Evolutionary conservation across 2,888 invertebrate genomes (phyloP).

Genomic region (Miltochrista miniata): DNA sequence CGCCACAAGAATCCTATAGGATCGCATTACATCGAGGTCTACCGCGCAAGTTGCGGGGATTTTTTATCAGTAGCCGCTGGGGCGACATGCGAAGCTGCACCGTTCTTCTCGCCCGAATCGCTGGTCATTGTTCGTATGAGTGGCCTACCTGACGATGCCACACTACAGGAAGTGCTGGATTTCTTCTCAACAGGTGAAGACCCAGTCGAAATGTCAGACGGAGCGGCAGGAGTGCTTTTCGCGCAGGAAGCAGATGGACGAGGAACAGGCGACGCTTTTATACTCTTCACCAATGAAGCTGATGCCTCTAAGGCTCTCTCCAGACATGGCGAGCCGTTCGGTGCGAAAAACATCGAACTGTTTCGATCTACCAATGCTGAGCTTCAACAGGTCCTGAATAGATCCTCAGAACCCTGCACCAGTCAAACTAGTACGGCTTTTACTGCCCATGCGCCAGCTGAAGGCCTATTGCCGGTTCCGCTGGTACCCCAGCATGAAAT

Average conservation of each 20-base stretch:
- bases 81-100: slow-evolving; percentile 98
- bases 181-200: slow-evolving; percentile 97
- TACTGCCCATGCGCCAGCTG: slow-evolving; percentile 69
- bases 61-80: slow-evolving; percentile 99
- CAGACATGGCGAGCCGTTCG: slow-evolving; percentile 97
- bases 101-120: slow-evolving; percentile 97
- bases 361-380: slow-evolving; percentile 99
- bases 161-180: too few relatives aligned
- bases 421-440: slow-evolving; percentile 83
- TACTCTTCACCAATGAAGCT: slow-evolving; percentile 95
- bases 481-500: slow-evolving; percentile 92
- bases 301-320: slow-evolving; percentile 96
- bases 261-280: slow-evolving; percentile 99
- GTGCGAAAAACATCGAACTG: slow-evolving; percentile 98
- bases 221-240: slow-evolving; percentile 97
- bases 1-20: slow-evolving; percentile 99
- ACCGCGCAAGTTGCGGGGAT: slow-evolving; percentile 98
- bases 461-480: slow-evolving; percentile 85
- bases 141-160: too few relatives aligned
- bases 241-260: slow-evolving; percentile 97
- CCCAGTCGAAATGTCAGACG: slow-evolving; percentile 95
- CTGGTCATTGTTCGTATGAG: slow-evolving; percentile 99
- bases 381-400: slow-evolving; percentile 95
- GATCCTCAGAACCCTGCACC: slow-evolving; percentile 93
- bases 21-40: slow-evolving; percentile 98